phyloP scores from a whole-genome alignment of 2,888 invertebrate genomes.

The Rotaria socialis region DNA sequence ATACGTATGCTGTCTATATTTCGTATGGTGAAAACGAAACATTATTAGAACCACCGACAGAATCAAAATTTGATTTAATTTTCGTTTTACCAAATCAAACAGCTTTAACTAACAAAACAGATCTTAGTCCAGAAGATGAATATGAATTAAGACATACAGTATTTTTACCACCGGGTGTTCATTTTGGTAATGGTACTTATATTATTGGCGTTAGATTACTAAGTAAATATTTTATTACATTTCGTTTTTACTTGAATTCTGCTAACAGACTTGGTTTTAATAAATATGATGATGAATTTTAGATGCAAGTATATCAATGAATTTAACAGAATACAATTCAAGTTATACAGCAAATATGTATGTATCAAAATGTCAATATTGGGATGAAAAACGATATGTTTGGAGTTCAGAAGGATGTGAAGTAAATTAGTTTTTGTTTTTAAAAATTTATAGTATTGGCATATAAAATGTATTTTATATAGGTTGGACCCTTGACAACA shows the following conservation, averaged over 20 bases:
- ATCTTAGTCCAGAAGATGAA: conserved; percentile 36
- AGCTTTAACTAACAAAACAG: neutral
- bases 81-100: conserved; percentile 51
- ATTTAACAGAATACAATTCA: conserved; percentile 39
- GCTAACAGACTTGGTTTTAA: neutral
- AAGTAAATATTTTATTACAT: conserved; percentile 49
- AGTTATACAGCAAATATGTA: conserved; percentile 40
- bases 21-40: conserved; percentile 44
- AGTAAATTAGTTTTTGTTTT: neutral
- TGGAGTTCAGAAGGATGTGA: conserved; percentile 46
- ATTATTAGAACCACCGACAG: conserved; percentile 53
- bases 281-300: neutral
- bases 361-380: conserved; percentile 44
- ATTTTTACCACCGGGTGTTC: conserved; percentile 52
- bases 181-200: conserved; percentile 54
- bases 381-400: conserved; percentile 41
- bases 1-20: conserved; percentile 46
- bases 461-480: too few species aligned
- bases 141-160: conserved; percentile 52
- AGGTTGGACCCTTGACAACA: neutral
- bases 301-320: conserved; percentile 35
- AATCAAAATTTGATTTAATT: conserved; percentile 52
- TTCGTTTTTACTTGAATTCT: too few species aligned
- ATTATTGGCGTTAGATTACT: conserved; percentile 53
- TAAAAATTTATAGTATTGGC: neutral